Evolutionary conservation across 2,888 invertebrate species (phyloP), one percentile per base, ranked within the genome.

Genomic region (Reticulitermes lucifugus): DNA sequence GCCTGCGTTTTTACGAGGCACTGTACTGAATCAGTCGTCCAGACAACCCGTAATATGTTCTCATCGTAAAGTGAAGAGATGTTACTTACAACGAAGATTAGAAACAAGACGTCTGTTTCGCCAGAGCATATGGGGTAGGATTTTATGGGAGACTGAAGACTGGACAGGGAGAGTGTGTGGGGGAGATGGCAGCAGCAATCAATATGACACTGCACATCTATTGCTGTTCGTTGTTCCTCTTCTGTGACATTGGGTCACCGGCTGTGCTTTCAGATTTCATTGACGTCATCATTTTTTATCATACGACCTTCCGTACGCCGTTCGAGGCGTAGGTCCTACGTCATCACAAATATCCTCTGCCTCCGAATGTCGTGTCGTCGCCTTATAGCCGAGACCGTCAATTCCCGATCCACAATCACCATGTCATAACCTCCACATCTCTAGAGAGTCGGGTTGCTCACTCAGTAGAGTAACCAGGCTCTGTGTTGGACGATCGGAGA

Each of bases 221-320:
- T 35, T 10, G 60, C 35, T 71, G 71, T 35, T 71, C 18, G 25
- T 35, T 35, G 29, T 71, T 65, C 35, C 35, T 35, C 29, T 71
- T 71, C 12, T 73, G 73, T 41, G 73, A 73, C 73, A 73, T 41
- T 21, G 73, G 73, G 73, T 73, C 73, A 73, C 73, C 73, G 41
- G 41, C 14, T 41, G 22, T 41, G 21, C 73, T 73, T 41, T 73
- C 73, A n/a, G 4, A 65, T n/a, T 65, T 25, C 35, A 9, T 41
- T 73, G 73, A 41, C 73, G 73, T 14, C 73, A 41, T 70, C 10
- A 9, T 12, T 70, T 70, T 70, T 25, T 18, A 0, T 70, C 3
- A 35, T 35, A 35, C 41, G 41, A 73, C 41, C 21, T 73, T 41
- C 41, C 22, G 7, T 41, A 73, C 41, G 7, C 2, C n/a, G 2